Evolutionary conservation across 2,113 vertebrate genomes (phyloP).

Genomic region (Brienomyrus longianalis): DNA sequence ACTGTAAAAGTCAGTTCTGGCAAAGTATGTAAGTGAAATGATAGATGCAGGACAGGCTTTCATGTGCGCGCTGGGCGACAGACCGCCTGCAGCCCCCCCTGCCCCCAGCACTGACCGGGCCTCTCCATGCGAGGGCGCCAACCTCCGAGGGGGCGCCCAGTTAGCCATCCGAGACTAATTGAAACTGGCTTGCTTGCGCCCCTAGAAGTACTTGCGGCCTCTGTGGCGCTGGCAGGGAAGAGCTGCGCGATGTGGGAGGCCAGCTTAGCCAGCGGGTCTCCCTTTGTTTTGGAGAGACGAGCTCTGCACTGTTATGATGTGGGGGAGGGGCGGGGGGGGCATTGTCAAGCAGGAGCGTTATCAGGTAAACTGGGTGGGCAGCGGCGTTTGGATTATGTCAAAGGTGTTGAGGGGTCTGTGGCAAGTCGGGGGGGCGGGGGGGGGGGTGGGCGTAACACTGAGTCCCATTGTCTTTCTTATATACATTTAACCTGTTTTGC

Average conservation of each 20-base stretch:
- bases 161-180: not conserved
- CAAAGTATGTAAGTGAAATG: not conserved
- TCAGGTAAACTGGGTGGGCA: not conserved
- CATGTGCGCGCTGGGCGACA: not conserved
- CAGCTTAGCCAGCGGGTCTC: not conserved
- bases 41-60: not conserved
- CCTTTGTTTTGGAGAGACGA: not conserved
- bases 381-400: not conserved
- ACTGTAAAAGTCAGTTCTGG: not conserved
- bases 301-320: not conserved
- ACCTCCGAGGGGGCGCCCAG: not conserved
- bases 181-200: not conserved
- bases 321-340: not conserved
- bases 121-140: not conserved
- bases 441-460: not conserved
- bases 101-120: not conserved
- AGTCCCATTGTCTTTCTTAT: not conserved
- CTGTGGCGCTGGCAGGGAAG: not conserved
- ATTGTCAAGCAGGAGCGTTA: not conserved
- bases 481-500: not conserved
- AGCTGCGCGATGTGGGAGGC: not conserved
- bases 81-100: not conserved
- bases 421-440: not conserved
- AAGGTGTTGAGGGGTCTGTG: not conserved
- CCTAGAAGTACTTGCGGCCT: not conserved